Base-by-base conservation (phyloP, 1,140 invertebrate species). In the Drosophila azteca region DNA sequence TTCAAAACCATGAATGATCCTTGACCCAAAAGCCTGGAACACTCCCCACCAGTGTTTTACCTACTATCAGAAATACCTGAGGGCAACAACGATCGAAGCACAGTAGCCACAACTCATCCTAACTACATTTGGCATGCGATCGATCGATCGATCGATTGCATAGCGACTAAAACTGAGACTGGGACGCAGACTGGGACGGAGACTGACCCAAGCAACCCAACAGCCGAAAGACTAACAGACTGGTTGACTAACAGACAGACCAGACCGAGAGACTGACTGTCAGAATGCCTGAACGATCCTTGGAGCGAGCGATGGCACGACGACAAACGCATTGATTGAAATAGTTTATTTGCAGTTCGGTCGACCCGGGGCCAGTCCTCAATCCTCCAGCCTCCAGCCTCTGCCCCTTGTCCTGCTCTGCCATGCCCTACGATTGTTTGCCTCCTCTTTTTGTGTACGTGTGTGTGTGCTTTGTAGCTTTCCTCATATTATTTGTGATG, bases 401-500 rank as follows among this genome's bases (percentile, higher is more conserved):
- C 77, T 61, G 61, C 39, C 65, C 46, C 57, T 41, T 49, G 55
- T 65, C 64, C 55, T 49, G 26, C 49, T 9, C 39, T 39, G 29
- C 6, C 53, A 17, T 43, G 8, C 43, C 49, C 53, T 64, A 26
- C 77, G 58, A 80, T 80, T 73, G 72, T 74, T 66, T 43, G 62
- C 58, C 26, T 41, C 20, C 49, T 50, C 60, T 63, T 65, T 72
- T 63, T 66, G 61, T 31, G 9, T 64, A 52, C 51, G 41, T 45
- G 22, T 71, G 39, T 48, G 45, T 62, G 62, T 69, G 64, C 61
- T 76, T 63, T 69, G 57, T 67, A 35, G 68, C 48, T 79, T 88
- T 83, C 74, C 87, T 87, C 71, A 87, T 87, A 87, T 87, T 87
- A 87, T 87, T 87, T 87, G 83, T 79, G 83, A 87, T 87, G 83